These are phyloP conservation scores for Chaenodraco wilsoni DNA, from an alignment of 2,797 vertebrate species.

Conservation along the genomic window DNA sequence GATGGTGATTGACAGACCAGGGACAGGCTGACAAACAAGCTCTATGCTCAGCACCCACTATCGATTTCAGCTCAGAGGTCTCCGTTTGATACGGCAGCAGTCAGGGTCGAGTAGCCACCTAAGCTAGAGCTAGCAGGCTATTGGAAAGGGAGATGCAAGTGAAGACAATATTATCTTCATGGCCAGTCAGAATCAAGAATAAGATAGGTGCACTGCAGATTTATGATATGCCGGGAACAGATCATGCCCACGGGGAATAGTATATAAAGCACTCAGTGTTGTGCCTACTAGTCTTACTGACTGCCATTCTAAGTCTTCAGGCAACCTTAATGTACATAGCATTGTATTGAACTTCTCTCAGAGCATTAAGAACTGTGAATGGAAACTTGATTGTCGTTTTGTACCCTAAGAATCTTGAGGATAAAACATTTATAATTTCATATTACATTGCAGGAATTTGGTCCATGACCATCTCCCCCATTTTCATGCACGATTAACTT, in stretches of 20 bases:
- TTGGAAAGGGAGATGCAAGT: constrained; percentile 53
- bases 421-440: constrained; percentile 46
- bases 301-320: constrained; percentile 28
- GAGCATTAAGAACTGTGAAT: constrained; percentile 9
- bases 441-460: constrained; percentile 43
- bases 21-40: constrained; percentile 76
- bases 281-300: constrained; percentile 5
- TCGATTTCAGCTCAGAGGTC: constrained; percentile 79
- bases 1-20: constrained; percentile 75
- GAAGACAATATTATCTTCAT: constrained; percentile 62
- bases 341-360: constrained; percentile 23
- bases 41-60: constrained; percentile 64
- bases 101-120: constrained; percentile 69
- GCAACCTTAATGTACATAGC: neutral
- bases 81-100: constrained; percentile 70
- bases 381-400: constrained; percentile 28
- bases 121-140: constrained; percentile 55
- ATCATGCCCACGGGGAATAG: constrained; percentile 19
- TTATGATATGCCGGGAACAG: constrained; percentile 30
- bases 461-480: constrained; percentile 28
- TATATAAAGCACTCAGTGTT: constrained; percentile 12
- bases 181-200: constrained; percentile 49
- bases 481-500: constrained; percentile 51
- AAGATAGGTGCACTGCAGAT: constrained; percentile 42
- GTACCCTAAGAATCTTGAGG: constrained; percentile 23